phyloP scores from a whole-genome alignment of 2,113 vertebrate species.

The Hyperoodon ampullatus region DNA sequence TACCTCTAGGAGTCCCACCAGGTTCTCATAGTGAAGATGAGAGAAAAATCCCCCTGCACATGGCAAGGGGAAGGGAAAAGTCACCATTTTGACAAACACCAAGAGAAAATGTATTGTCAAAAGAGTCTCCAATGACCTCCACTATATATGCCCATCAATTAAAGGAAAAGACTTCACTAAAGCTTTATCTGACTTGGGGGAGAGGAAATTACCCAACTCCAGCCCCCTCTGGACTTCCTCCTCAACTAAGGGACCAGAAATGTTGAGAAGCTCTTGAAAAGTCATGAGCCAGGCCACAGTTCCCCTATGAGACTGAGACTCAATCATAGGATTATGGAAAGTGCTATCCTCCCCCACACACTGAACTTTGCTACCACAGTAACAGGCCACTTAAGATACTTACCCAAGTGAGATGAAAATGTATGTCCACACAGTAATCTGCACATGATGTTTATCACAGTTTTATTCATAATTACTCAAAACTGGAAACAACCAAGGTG shows the following conservation, averaged over 20 bases:
- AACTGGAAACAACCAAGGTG: not conserved
- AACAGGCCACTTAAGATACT: not conserved
- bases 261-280: not conserved
- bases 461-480: not conserved
- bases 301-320: not conserved
- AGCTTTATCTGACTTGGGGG: not conserved
- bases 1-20: not conserved
- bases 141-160: not conserved
- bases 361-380: not conserved
- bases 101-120: not conserved
- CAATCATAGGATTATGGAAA: not conserved
- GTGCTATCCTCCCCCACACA: not conserved
- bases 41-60: not conserved
- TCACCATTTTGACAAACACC: not conserved
- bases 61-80: not conserved
- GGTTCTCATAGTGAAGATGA: not conserved
- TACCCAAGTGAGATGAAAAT: not conserved
- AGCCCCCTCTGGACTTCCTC: not conserved
- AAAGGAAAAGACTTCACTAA: not conserved
- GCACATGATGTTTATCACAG: not conserved
- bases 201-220: not conserved
- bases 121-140: not conserved
- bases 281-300: not conserved
- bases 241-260: not conserved
- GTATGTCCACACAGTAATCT: not conserved